phyloP scores from a whole-genome alignment of 2,113 vertebrate species.

The Micronycteris hirsuta region DNA sequence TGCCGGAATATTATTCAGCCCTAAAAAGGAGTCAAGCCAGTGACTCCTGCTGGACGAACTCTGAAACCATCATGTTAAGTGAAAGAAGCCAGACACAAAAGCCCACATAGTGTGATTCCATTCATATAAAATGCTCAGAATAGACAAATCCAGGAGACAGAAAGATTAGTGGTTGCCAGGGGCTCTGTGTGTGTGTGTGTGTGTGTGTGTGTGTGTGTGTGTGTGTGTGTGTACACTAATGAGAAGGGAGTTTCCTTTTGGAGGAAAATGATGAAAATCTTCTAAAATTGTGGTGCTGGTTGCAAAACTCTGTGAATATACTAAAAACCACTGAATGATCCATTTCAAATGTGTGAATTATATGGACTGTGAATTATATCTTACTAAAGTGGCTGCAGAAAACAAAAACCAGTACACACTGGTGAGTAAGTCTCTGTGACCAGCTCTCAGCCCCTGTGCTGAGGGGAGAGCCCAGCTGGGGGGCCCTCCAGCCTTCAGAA shows the following conservation, averaged over 20 bases:
- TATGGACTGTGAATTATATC: neutral
- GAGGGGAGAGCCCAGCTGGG: neutral
- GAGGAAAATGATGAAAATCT: neutral
- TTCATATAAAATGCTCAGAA: neutral
- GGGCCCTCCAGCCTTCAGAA: neutral
- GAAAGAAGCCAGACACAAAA: neutral
- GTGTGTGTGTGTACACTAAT: neutral
- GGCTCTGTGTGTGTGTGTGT: neutral
- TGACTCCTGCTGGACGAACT: rapidly evolving
- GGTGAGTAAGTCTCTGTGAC: neutral
- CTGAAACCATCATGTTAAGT: rapidly evolving
- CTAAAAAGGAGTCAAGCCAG: neutral
- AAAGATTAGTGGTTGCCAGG: neutral
- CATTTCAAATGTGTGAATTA: neutral
- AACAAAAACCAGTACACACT: rapidly evolving
- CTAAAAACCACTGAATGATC: neutral
- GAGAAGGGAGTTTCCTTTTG: neutral
- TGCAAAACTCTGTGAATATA: neutral
- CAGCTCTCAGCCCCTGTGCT: neutral
- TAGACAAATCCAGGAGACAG: neutral
- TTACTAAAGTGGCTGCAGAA: neutral
- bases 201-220: neutral
- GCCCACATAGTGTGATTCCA: neutral
- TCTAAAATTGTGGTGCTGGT: neutral
- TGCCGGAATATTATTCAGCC: neutral